phyloP scores from a whole-genome alignment of 2,113 vertebrate species.

The Thermophis baileyi region DNA sequence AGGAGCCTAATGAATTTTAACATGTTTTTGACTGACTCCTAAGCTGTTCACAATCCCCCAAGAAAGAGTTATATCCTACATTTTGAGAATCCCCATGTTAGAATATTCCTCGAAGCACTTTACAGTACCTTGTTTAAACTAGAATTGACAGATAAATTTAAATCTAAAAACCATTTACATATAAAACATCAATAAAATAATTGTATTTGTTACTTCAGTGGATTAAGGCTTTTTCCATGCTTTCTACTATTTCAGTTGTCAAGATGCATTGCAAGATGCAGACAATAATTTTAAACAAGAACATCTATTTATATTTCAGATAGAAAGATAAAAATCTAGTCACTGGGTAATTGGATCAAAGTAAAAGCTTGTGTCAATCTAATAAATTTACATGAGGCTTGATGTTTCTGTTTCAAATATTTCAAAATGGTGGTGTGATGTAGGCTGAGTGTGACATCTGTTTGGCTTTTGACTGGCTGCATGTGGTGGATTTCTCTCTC shows the following conservation, averaged over 20 bases:
- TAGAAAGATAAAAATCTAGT: not conserved
- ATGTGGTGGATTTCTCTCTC: not conserved
- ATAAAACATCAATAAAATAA: not conserved
- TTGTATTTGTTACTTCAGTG: not conserved
- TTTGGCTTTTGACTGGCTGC: constrained; percentile 22
- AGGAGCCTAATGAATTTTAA: not conserved
- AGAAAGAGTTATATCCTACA: not conserved
- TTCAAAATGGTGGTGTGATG: constrained; percentile 19
- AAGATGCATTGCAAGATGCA: not conserved
- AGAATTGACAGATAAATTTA: not conserved
- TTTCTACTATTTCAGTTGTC: not conserved
- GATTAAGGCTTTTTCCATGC: not conserved
- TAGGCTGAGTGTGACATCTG: constrained; percentile 1
- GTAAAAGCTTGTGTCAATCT: constrained; percentile 24
- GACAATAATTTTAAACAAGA: not conserved
- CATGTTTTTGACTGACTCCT: not conserved
- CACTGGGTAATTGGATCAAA: constrained; percentile 6
- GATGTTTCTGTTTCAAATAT: constrained; percentile 29
- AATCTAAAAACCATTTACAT: not conserved
- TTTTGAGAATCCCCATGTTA: not conserved
- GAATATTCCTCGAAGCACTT: not conserved
- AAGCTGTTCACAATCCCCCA: not conserved
- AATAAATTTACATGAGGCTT: constrained; percentile 7
- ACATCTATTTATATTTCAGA: constrained; percentile 22
- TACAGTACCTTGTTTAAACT: not conserved